Evolutionary conservation across 2,113 vertebrate genomes (phyloP).

Genomic region (Cyanoderma ruficeps): DNA sequence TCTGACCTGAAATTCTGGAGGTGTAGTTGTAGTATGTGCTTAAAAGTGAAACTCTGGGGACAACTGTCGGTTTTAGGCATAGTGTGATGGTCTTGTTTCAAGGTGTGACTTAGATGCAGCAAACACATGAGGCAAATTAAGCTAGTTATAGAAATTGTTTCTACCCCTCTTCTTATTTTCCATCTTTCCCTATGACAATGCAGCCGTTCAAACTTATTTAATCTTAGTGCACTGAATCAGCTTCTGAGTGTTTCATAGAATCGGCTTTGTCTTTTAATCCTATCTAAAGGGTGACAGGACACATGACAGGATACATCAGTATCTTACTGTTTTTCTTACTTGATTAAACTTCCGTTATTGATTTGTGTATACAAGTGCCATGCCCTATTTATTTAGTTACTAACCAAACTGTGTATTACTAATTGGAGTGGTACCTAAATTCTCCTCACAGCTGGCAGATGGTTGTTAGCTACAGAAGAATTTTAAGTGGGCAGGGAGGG

Average conservation of each 20-base stretch:
- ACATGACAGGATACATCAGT: background rate
- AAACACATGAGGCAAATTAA: background rate
- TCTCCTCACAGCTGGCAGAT: constrained; percentile 4
- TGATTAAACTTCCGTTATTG: background rate
- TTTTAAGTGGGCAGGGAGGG: background rate
- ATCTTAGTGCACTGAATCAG: background rate
- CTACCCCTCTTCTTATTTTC: background rate
- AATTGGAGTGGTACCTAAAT: background rate
- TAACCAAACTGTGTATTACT: background rate
- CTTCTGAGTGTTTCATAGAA: background rate
- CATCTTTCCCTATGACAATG: background rate
- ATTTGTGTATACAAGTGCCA: background rate
- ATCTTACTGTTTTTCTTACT: background rate
- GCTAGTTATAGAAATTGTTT: background rate
- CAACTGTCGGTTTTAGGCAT: background rate
- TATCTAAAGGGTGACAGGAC: background rate
- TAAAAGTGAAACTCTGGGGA: background rate
- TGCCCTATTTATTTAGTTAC: background rate
- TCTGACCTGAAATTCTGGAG: background rate
- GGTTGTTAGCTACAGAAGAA: background rate
- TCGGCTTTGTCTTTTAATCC: background rate
- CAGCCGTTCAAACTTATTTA: background rate
- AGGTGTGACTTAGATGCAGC: background rate
- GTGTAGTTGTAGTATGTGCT: background rate
- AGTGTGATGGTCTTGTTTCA: background rate